A percentile compares a stretch with the other conserved stretches of the same genome.
phyloP scores from a whole-genome alignment of 2,797 vertebrate genomes.

The Diplodus puntazzo region DNA sequence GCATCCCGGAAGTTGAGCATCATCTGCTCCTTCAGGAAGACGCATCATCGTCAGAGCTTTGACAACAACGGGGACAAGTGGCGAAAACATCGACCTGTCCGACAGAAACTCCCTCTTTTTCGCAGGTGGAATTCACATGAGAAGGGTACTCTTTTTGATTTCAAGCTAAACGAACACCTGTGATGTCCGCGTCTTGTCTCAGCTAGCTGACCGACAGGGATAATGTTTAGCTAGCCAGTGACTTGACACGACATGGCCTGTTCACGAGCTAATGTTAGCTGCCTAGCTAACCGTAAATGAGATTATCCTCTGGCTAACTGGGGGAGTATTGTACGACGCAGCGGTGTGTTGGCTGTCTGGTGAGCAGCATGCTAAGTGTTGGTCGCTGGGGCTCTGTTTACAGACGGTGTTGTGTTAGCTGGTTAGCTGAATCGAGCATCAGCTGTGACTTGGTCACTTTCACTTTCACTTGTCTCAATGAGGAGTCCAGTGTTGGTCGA shows the following conservation, averaged over 20 bases:
- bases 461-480: constrained; percentile 2
- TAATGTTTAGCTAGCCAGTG: constrained; percentile 69
- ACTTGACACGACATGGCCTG: constrained; percentile 80
- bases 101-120: constrained; percentile 14
- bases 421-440: constrained; percentile 12
- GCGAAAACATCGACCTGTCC: constrained; percentile 56
- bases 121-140: constrained; percentile 38
- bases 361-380: neutral
- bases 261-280: constrained; percentile 75
- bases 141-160: constrained; percentile 62
- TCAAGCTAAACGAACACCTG: neutral
- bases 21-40: constrained; percentile 72
- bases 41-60: constrained; percentile 71
- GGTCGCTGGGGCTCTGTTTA: neutral
- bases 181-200: constrained; percentile 10
- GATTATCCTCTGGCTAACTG: constrained; percentile 32
- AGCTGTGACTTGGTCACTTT: constrained; percentile 18
- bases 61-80: constrained; percentile 69
- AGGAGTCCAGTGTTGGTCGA: constrained; percentile 8
- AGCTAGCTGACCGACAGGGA: constrained; percentile 17
- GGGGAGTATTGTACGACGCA: neutral
- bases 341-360: neutral
- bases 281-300: constrained; percentile 41
- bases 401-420: constrained; percentile 6
- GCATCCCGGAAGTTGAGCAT: constrained; percentile 81